Percentiles rank a stretch among this genome's conserved stretches.
Conservation (phyloP, 1,140 invertebrate genomes). For the Achatina immaculata region DNA sequence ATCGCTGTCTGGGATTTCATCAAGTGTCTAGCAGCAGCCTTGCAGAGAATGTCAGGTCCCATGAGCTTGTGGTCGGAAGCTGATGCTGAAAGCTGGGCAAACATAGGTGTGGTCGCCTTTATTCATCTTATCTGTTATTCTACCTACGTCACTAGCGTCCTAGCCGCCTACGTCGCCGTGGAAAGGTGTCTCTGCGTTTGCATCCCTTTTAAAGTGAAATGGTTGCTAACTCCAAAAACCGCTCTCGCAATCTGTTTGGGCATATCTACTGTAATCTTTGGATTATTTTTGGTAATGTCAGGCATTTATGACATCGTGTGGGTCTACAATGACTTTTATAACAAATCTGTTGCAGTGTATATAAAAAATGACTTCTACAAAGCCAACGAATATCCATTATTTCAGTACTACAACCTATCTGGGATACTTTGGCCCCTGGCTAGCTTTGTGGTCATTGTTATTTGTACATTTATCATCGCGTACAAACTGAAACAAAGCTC, state of each 20-base stretch:
- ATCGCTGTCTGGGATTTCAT: slow-evolving; percentile 23
- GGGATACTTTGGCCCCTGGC: neutral
- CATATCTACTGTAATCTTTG: neutral
- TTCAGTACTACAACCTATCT: slow-evolving; percentile 17
- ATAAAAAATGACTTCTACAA: slow-evolving; percentile 15
- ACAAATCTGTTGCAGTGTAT: neutral
- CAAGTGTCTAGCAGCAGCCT: neutral
- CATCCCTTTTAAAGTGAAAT: slow-evolving; percentile 20
- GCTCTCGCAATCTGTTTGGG: neutral
- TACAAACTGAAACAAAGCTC: slow-evolving; percentile 6
- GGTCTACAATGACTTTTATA: neutral
- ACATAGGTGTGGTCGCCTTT: neutral
- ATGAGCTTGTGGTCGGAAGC: neutral
- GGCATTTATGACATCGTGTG: slow-evolving; percentile 19
- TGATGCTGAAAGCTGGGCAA: slow-evolving; percentile 3
- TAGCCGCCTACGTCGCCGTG: slow-evolving; percentile 22
- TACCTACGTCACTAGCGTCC: slow-evolving; percentile 13
- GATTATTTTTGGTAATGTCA: slow-evolving; percentile 16
- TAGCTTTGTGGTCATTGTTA: slow-evolving; percentile 23
- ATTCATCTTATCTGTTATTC: slow-evolving; percentile 3
- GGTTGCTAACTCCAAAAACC: slow-evolving; percentile 8
- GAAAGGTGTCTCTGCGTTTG: slow-evolving; percentile 19
- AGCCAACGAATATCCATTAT: neutral
- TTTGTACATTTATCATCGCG: slow-evolving; percentile 14
- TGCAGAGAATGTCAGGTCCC: neutral